Conservation (phyloP, 2,797 vertebrate genomes). For the Erithacus rubecula region DNA sequence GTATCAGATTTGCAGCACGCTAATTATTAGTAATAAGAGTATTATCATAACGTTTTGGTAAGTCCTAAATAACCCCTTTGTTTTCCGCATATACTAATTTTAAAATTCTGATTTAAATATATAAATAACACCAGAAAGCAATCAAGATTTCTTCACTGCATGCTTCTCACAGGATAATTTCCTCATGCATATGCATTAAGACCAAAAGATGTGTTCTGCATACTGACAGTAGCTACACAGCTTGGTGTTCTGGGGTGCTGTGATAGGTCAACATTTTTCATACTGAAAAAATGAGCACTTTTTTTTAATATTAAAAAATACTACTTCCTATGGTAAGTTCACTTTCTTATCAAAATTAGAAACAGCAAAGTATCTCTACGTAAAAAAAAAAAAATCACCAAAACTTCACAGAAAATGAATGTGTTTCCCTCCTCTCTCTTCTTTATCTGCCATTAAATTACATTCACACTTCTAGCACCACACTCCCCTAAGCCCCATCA, state of each 20-base stretch:
- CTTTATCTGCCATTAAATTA: conserved; percentile 31
- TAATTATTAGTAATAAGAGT: not conserved
- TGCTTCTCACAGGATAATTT: conserved; percentile 11
- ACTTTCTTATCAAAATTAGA: not conserved
- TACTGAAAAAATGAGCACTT: not conserved
- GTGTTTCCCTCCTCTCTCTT: not conserved
- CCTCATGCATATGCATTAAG: conserved; percentile 29
- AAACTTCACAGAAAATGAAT: not conserved
- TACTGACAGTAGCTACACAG: not conserved
- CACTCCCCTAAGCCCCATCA: not conserved
- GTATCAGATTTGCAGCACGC: not conserved
- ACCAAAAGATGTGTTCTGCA: not conserved
- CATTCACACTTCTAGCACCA: not conserved
- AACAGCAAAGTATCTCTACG: not conserved
- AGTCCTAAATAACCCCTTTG: conserved; percentile 12
- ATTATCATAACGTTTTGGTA: not conserved
- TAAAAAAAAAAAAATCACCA: not conserved
- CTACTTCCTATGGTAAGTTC: not conserved
- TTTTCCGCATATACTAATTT: conserved; percentile 12
- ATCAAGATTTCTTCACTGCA: conserved; percentile 10
- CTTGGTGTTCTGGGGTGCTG: not conserved
- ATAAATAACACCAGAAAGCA: conserved; percentile 38
- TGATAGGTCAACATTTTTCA: not conserved
- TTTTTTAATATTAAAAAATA: not conserved
- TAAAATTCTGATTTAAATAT: conserved; percentile 35